Conservation (phyloP, 2,797 vertebrate species). For the Dromococcyx pavoninus region DNA sequence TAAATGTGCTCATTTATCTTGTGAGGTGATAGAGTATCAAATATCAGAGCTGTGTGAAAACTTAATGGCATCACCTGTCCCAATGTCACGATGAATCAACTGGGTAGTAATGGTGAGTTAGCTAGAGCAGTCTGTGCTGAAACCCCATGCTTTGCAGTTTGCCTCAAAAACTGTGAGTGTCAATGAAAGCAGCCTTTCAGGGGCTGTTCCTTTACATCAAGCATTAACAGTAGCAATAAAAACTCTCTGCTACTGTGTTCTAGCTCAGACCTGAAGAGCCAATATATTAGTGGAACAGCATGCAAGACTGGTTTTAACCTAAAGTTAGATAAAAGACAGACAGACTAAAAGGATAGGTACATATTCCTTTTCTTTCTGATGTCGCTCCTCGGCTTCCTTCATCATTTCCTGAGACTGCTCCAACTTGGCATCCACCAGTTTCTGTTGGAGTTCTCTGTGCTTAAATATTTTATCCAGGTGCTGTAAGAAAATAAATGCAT, state of each 20-base stretch:
- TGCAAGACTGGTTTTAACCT: neutral
- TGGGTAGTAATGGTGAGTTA: neutral
- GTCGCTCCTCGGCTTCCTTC: conserved; percentile 86
- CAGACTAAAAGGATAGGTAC: conserved; percentile 75
- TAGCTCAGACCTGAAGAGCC: neutral
- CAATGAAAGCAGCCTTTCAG: neutral
- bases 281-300: neutral
- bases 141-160: neutral
- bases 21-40: neutral
- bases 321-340: neutral
- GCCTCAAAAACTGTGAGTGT: neutral
- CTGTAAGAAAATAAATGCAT: conserved; percentile 72
- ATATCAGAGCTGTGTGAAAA: neutral
- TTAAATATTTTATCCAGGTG: conserved; percentile 94
- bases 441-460: conserved; percentile 91
- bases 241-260: neutral
- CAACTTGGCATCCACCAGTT: conserved; percentile 90
- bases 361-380: conserved; percentile 93
- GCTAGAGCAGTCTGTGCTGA: neutral
- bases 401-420: conserved; percentile 89
- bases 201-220: neutral
- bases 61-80: neutral
- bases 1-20: neutral
- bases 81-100: fast-evolving
- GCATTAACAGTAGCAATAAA: neutral